Evolutionary conservation across 2,113 vertebrate genomes (phyloP), one percentile per base, ranked within the genome.

Genomic region (Dryoscopus gambensis): DNA sequence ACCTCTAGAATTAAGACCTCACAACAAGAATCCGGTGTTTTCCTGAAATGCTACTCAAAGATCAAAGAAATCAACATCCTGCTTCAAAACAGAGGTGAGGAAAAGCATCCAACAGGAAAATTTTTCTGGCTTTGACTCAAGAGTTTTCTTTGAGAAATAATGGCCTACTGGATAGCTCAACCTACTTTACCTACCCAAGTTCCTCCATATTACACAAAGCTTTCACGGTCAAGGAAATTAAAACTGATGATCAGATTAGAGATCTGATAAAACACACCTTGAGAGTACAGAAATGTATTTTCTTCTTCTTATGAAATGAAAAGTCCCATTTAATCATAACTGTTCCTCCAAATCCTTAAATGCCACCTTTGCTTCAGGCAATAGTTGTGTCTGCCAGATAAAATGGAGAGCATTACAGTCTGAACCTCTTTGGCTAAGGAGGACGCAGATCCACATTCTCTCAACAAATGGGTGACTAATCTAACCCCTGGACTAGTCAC

Each of bases 181-280:
- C 42, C 75, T 90, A 21, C 68, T 90, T 81, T 52, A 84, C 59
- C 35, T 88, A 74, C 59, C 56, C 44, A 60, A 93, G 70, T 76
- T 94, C 49, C 76, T 93, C 37, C 69, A 44, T 75, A 49, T 69
- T 84, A 87, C 33, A 71, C 19, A 90, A 77, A 78, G 42, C 47
- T 86, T 46, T 82, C 50, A 82, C 23, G 80, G 44, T 30, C 68
- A 93, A 80, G 76, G 71, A 93, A 95, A 96, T 92, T 63, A 91
- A 86, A 96, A 92, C 4, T 56, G 50, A 83, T 84, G 27, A 86
- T 81, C 49, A 92, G 76, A 95, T 88, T 56, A 86, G 35, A 94
- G 75, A 75, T 80, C 33, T 85, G 71, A 80, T 47, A 69, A 81
- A 86, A 70, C 64, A 47, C 60, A 74, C 30, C 78, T 91, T 70